Percentiles rank a stretch among this genome's conserved stretches.
Conservation (phyloP, 2,797 vertebrate genomes). For the Lindbergichthys nudifrons region DNA sequence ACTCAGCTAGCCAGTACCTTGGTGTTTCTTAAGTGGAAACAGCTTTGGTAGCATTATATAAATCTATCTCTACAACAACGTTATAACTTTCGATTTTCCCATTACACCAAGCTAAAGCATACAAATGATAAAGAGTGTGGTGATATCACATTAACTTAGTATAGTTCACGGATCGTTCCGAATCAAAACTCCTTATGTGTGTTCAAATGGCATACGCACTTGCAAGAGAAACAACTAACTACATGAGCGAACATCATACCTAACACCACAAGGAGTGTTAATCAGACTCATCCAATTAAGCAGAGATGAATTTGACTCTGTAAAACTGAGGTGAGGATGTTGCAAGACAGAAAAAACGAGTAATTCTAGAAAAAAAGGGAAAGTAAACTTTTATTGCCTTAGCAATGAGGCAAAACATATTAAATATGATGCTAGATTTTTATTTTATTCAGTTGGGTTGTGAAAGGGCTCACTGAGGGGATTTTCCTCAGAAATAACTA, state of each 20-base stretch:
- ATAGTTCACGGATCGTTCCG: background rate
- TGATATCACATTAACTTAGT: background rate
- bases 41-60: background rate
- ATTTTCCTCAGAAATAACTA: constrained; percentile 15
- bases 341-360: constrained; percentile 17
- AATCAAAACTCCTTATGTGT: background rate
- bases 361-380: constrained; percentile 5
- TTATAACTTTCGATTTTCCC: constrained; percentile 13
- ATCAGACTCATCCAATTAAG: constrained; percentile 41
- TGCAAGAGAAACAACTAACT: constrained; percentile 11
- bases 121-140: background rate
- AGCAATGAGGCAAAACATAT: background rate
- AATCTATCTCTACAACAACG: constrained; percentile 22
- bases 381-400: background rate
- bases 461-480: constrained; percentile 5
- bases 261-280: constrained; percentile 18
- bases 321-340: constrained; percentile 11
- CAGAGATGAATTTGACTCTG: background rate
- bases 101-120: background rate
- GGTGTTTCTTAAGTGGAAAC: constrained; percentile 10
- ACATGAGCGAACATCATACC: constrained; percentile 24
- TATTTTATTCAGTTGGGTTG: constrained; percentile 6
- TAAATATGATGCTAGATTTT: background rate
- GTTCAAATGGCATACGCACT: constrained; percentile 6
- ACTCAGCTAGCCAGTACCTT: too few species aligned